These are phyloP conservation scores for Galerucella pusilla DNA, from an alignment of 2,888 invertebrate genomes.

Conservation along the genomic window DNA sequence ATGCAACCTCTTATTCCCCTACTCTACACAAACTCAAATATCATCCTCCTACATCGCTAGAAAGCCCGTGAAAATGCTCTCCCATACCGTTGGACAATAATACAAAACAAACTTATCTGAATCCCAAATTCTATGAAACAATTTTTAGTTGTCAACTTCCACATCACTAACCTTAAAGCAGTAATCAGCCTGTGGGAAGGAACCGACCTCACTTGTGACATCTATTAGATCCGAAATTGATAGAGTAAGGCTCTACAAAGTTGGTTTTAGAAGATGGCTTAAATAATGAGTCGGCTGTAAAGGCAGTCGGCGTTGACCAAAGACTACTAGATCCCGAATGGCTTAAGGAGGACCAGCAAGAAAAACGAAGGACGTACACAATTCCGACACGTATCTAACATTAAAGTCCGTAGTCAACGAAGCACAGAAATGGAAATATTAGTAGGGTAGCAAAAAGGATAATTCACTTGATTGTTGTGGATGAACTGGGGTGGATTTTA, in stretches of 20 bases:
- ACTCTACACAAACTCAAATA: no score
- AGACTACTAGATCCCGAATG: slow-evolving; percentile 44
- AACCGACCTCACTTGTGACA: slow-evolving; percentile 25
- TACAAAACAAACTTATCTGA: no score
- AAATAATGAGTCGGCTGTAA: slow-evolving; percentile 48
- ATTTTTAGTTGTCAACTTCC: no score
- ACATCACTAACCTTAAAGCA: background rate
- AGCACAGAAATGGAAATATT: slow-evolving; percentile 34
- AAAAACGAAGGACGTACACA: slow-evolving; percentile 55
- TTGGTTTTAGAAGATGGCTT: slow-evolving; percentile 41
- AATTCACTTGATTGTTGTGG: background rate
- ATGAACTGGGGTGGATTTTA: no score
- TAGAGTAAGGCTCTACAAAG: slow-evolving; percentile 38
- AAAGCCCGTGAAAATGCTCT: no score
- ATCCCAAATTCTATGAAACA: no score
- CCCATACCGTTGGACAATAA: no score
- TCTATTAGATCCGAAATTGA: slow-evolving; percentile 41
- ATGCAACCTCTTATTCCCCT: no score
- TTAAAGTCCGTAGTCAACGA: slow-evolving; percentile 56
- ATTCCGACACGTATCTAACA: slow-evolving; percentile 58
- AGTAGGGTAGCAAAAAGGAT: background rate
- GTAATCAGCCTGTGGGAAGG: background rate
- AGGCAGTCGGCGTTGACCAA: slow-evolving; percentile 46
- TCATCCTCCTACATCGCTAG: no score
- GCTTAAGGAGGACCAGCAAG: slow-evolving; percentile 50